Evolutionary conservation across 1,140 invertebrate genomes (phyloP), one percentile per base, ranked within the genome.

Genomic region (Acromyrmex charruanus): DNA sequence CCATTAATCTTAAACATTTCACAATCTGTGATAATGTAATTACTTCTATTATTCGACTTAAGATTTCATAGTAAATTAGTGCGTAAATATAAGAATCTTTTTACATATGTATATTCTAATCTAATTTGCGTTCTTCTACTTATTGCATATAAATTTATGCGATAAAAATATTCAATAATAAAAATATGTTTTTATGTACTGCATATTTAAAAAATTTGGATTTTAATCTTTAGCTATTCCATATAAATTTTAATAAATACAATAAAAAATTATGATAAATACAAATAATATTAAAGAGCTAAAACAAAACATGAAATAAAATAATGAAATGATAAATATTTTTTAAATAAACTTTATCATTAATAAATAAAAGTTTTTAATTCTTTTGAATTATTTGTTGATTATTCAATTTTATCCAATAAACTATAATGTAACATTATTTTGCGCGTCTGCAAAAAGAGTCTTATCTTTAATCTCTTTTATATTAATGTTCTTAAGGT

Each of bases 1-100:
- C 0, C 66, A 72, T 59, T 28, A 3, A 28, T 12, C 7, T 31
- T 68, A 68, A 49, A 61, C 4, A 16, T 63, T 35, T 55, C 1
- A 6, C 7, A 80, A 55, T 71, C 65, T 81, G 28, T 84, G 44
- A 84, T 84, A 51, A 82, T 82, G 39, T 59, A 3, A 49, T 44
- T 31, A 28, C 2, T 10, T 72, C 2, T 18, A n/a, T 74, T 61
- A 74, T 28, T 14, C 2, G n/a, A 28, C 5, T 39, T 9, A 53
- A 16, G 21, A 25, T 58, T 35, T 31, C 2, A 3, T 51, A 31
- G 39, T 35, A 49, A 65, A 39, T 63, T 65, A 31, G 44, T 79
- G 28, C 0, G 3, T 65, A 65, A 49, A 63, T 65, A 12, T 65
- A 31, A 49, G 2, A 63, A 63, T 5, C 35, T 39, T 16, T 77